Percentiles rank a stretch among this genome's conserved stretches.
phyloP scores from a whole-genome alignment of 2,888 invertebrate species.

The Patella caerulea region DNA sequence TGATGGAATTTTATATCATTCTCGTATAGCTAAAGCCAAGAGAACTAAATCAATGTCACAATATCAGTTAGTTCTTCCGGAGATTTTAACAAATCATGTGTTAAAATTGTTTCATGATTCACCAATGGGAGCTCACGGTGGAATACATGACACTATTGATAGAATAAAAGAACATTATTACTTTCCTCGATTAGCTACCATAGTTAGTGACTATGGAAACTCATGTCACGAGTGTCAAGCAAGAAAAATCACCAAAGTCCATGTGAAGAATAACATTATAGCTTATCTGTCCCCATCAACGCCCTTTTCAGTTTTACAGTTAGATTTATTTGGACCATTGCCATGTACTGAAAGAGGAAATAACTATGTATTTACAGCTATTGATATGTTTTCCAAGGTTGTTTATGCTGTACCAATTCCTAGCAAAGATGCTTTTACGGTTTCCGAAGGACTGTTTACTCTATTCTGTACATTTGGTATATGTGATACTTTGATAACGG shows the following conservation, averaged over 20 bases:
- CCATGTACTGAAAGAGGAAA: constrained; percentile 21
- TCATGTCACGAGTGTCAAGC: constrained; percentile 28
- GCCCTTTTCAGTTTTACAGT: constrained; percentile 27
- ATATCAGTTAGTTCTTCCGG: constrained; percentile 32
- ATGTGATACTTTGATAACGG: constrained; percentile 23
- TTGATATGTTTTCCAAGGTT: constrained; percentile 21
- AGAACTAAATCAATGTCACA: constrained; percentile 22
- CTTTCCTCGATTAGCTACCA: constrained; percentile 21
- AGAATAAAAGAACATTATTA: constrained; percentile 24
- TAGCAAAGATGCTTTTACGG: constrained; percentile 24
- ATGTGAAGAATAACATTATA: constrained; percentile 14
- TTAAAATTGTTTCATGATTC: constrained; percentile 29
- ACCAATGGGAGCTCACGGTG: constrained; percentile 26
- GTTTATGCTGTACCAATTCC: constrained; percentile 14
- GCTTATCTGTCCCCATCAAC: constrained; percentile 21
- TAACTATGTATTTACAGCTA: constrained; percentile 23
- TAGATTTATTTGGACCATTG: constrained; percentile 29
- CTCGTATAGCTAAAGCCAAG: constrained; percentile 22
- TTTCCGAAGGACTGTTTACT: constrained; percentile 13
- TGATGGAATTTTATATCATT: constrained; percentile 32
- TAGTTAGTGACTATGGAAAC: constrained; percentile 21
- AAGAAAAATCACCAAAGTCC: constrained; percentile 23
- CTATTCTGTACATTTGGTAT: constrained; percentile 23
- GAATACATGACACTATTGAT: constrained; percentile 33
- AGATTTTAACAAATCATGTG: constrained; percentile 22